Percentiles rank a stretch among this genome's conserved stretches.
Evolutionary conservation across 2,113 vertebrate genomes (phyloP).

Genomic region (Chionodraco myersi): DNA sequence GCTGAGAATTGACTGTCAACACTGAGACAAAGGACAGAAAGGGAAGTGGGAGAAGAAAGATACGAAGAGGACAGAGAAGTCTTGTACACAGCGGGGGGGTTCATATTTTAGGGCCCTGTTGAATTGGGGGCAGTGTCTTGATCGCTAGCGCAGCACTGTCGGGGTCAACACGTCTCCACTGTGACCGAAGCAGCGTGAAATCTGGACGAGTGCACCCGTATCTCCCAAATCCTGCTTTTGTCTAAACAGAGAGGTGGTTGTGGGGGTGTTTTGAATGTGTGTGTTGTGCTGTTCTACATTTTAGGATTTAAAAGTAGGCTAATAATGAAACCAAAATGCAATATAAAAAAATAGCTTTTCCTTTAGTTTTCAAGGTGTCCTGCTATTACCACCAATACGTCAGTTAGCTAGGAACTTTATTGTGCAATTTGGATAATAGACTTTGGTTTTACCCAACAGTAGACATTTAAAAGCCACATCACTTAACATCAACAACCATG

Average conservation of each 20-base stretch:
- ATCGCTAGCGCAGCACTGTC: neutral
- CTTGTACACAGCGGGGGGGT: conserved; percentile 35
- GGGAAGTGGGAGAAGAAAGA: neutral
- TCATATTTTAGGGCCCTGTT: conserved; percentile 40
- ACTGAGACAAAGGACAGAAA: conserved; percentile 1
- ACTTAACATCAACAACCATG: neutral
- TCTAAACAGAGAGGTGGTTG: conserved; percentile 50
- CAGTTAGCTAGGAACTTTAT: neutral
- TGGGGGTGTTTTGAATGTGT: conserved; percentile 24
- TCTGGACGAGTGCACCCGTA: conserved; percentile 56
- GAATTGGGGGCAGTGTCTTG: conserved; percentile 23
- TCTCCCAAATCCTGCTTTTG: conserved; percentile 62
- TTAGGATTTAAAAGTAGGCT: conserved; percentile 1
- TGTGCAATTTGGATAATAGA: neutral
- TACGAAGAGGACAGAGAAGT: conserved; percentile 27
- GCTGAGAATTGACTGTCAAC: conserved; percentile 19
- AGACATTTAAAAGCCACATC: neutral
- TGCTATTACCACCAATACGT: neutral
- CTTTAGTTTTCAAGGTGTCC: conserved; percentile 7
- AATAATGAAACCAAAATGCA: conserved; percentile 24
- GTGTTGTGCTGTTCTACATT: conserved; percentile 7
- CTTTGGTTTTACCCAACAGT: neutral
- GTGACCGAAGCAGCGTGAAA: conserved; percentile 65
- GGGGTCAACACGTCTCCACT: conserved; percentile 49
- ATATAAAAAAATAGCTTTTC: conserved; percentile 1